Evolutionary conservation across 1,140 invertebrate species (phyloP).

Genomic region (Solen grandis): DNA sequence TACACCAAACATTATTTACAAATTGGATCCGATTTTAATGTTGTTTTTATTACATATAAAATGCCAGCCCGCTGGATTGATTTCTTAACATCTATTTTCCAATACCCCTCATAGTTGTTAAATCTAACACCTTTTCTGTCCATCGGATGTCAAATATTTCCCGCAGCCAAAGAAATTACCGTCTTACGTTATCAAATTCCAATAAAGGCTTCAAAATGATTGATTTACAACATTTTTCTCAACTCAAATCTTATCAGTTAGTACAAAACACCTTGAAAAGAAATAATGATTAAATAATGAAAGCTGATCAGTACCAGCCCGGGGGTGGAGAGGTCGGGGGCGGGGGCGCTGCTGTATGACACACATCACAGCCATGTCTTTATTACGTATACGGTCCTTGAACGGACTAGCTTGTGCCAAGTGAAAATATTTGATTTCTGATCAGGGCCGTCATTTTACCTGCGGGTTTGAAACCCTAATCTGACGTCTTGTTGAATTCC

Average conservation of each 20-base stretch:
- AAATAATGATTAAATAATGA: conserved; percentile 54
- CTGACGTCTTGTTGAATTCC: conserved; percentile 40
- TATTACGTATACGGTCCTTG: too few relatives aligned
- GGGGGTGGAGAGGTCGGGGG: too few relatives aligned
- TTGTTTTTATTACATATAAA: too few relatives aligned
- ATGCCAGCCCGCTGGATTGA: too few relatives aligned
- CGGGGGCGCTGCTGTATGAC: too few relatives aligned
- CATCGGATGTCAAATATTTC: conserved; percentile 24
- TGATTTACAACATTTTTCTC: conserved; percentile 50
- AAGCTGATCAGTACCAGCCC: conserved; percentile 37
- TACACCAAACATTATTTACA: too few relatives aligned
- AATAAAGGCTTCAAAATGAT: conserved; percentile 47
- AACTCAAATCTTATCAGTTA: conserved; percentile 45
- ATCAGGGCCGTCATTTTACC: conserved; percentile 31
- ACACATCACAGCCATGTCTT: too few relatives aligned
- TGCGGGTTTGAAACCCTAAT: conserved; percentile 50
- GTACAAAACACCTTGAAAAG: conserved; percentile 52
- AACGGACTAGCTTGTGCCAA: too few relatives aligned
- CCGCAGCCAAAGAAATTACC: conserved; percentile 26
- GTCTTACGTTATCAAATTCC: conserved; percentile 49
- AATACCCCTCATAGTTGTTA: too few relatives aligned
- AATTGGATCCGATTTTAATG: too few relatives aligned
- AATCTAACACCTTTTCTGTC: conserved; percentile 39
- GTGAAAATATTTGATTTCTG: conserved; percentile 37
- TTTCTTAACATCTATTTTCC: too few relatives aligned